phyloP scores from a whole-genome alignment of 92 coral and sea anemone species.

The Bergia sp. region DNA sequence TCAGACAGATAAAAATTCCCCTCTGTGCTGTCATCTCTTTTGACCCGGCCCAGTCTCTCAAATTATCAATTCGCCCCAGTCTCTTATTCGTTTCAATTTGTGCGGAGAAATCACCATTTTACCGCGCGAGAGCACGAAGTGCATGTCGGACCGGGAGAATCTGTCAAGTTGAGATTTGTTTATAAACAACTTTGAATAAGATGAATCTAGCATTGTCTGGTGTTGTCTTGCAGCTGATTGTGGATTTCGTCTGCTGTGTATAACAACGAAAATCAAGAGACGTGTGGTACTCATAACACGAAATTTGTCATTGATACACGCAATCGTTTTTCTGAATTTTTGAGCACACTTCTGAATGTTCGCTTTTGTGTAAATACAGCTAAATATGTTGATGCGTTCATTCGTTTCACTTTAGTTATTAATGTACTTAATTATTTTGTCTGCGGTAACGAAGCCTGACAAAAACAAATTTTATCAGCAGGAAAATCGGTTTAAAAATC shows the following conservation, averaged over 20 bases:
- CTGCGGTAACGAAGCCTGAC: constrained; percentile 20
- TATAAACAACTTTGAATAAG: constrained; percentile 13
- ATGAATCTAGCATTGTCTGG: constrained; percentile 16
- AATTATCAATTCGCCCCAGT: neutral
- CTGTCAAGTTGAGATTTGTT: neutral
- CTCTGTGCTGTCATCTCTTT: no score
- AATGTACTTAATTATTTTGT: constrained; percentile 3
- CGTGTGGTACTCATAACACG: neutral
- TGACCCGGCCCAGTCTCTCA: no score
- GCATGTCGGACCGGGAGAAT: neutral
- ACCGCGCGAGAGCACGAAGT: neutral
- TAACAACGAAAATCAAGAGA: neutral
- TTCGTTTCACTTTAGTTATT: neutral
- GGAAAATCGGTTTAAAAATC: constrained; percentile 4
- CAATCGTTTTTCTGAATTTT: neutral
- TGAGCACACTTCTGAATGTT: neutral
- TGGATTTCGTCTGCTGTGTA: neutral
- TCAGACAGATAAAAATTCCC: no score
- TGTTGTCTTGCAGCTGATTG: neutral
- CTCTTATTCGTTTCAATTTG: neutral
- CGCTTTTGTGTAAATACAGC: neutral
- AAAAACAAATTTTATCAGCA: constrained; percentile 2
- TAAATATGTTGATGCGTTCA: neutral
- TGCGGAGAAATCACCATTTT: neutral
- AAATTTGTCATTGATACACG: neutral